Base-by-base conservation (phyloP, 2,797 vertebrate species). In the Anguilla pacifica region DNA sequence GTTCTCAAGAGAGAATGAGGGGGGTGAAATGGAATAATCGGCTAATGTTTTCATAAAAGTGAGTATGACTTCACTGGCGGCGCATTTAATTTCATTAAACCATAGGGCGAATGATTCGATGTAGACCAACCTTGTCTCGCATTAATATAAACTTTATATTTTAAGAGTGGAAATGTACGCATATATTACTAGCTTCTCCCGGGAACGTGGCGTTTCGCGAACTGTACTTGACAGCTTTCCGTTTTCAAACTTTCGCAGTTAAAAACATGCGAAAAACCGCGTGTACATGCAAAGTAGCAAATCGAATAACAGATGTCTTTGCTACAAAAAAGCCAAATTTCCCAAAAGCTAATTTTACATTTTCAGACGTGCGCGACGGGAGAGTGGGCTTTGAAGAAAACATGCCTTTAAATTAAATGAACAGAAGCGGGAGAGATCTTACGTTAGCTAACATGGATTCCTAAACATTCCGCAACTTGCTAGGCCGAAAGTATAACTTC, bases 41-140 rank as follows among this genome's bases (percentile, higher is more conserved):
- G 86, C 88, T 88, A 91, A 90, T 90, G 86, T 67, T 87, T 87
- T 87, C 84, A 90, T 89, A 85, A 61, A 87, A 85, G 81, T 85
- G 81, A 89, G 88, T 84, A 89, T 89, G 77, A 90, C 89, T 91
- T 89, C 88, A 89, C 84, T 67, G 89, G 77, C 86, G 86, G 86
- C 87, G 85, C 74, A 87, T 51, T 87, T 39, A 1, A 28, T 70
- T 74, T 82, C 82, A 49, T 49, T 15, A 64, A 82, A 82, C 79
- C 79, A 25, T 51, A n/a, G 19, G 2, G 43, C 25, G 79, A 15
- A 43, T 15, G 43, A 82, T 51, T n/a, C 79, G 43, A 82, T 82
- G 3, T 79, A 7, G 15, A 46, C 35, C 35, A 6, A 79, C 4
- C 35, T 6, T 17, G 4, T 79, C 43, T 79, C 74, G 17, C 11